phyloP scores from a whole-genome alignment of 2,113 vertebrate genomes.

The Hylia prasina region DNA sequence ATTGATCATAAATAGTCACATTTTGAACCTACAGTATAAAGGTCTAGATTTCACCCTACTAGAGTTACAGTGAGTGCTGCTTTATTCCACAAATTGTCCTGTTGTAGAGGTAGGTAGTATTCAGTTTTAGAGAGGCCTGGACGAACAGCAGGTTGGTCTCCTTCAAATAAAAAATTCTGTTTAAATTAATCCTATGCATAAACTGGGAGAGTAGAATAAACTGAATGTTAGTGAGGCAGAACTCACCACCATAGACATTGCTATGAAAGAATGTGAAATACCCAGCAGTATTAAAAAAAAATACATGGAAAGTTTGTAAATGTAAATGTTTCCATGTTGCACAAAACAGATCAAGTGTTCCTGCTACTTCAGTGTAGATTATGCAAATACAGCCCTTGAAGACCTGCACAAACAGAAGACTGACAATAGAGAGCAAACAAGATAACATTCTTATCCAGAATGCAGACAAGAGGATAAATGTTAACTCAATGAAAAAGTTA shows the following conservation, averaged over 20 bases:
- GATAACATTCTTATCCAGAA: constrained; percentile 1
- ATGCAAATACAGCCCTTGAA: constrained; percentile 23
- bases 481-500: background rate
- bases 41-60: background rate
- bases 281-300: background rate
- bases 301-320: background rate
- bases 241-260: background rate
- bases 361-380: constrained; percentile 3
- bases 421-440: background rate
- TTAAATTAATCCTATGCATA: background rate
- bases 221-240: background rate
- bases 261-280: background rate
- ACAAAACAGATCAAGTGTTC: background rate
- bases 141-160: background rate
- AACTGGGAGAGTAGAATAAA: background rate
- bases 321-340: background rate
- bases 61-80: background rate
- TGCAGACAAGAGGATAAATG: constrained; percentile 4
- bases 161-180: constrained; percentile 16
- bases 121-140: background rate
- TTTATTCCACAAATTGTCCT: background rate
- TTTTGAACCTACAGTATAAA: background rate
- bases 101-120: background rate
- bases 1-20: background rate
- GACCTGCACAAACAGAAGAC: constrained; percentile 12